Evolutionary conservation across 2,797 vertebrate species (phyloP).

Genomic region (Trachurus trachurus): DNA sequence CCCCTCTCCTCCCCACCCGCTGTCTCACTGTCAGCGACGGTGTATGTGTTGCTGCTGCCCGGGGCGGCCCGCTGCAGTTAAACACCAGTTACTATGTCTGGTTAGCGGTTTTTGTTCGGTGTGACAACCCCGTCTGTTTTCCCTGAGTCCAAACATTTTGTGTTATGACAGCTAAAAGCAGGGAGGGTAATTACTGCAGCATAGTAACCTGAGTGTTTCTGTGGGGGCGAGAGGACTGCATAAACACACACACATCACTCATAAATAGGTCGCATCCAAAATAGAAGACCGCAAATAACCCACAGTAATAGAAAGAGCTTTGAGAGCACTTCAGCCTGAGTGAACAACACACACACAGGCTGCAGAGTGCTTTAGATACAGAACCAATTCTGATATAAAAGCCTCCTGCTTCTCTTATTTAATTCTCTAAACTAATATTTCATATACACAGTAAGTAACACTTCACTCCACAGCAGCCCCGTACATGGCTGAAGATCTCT

Average conservation of each 20-base stretch:
- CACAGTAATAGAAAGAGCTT: conserved; percentile 60
- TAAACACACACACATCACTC: conserved; percentile 64
- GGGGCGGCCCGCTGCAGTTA: conserved; percentile 46
- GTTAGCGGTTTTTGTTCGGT: conserved; percentile 71
- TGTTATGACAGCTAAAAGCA: conserved; percentile 83
- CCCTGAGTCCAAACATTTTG: conserved; percentile 59
- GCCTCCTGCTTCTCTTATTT: conserved; percentile 21
- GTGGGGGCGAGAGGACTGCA: conserved; percentile 67
- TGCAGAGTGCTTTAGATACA: conserved; percentile 39
- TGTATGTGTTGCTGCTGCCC: conserved; percentile 29
- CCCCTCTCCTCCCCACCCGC: conserved; percentile 14
- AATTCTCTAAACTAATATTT: conserved; percentile 19
- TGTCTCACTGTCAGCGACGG: conserved; percentile 45
- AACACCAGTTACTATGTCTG: conserved; percentile 78
- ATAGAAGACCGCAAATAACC: conserved; percentile 80
- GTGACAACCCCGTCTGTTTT: conserved; percentile 61
- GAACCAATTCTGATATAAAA: conserved; percentile 41
- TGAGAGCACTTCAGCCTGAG: conserved; percentile 51
- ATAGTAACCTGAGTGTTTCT: conserved; percentile 79
- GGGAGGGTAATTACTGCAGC: conserved; percentile 71
- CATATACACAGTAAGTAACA: not conserved
- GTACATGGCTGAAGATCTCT: not conserved
- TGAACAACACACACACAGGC: conserved; percentile 25
- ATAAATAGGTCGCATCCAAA: conserved; percentile 82
- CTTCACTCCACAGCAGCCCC: not conserved